Evolutionary conservation across 2,797 vertebrate species (phyloP), one percentile per base, ranked within the genome.

Genomic region (Fundulus diaphanus): DNA sequence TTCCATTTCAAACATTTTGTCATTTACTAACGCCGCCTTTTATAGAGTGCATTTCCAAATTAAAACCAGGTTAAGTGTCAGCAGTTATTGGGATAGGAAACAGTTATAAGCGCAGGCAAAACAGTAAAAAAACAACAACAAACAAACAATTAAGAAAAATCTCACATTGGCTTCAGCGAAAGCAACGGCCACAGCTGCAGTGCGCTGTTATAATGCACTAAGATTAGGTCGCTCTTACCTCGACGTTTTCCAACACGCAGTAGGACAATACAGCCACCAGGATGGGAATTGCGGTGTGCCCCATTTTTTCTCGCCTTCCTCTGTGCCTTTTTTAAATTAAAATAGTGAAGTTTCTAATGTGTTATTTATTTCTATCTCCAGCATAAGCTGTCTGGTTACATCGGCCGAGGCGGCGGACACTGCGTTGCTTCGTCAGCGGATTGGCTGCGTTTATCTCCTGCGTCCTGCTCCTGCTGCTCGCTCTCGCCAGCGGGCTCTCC

Each of bases 181-280:
- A 79, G n/a, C 51, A 49, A 70, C 78, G 57, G 74, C 31, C 7
- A 67, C 42, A 72, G 74, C 24, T 37, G 37, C 67, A 83, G 54
- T 84, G 85, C 89, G 77, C 76, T 37, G 2, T 42, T n/a, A 29
- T 15, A 71, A 18, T 18, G 31, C 54, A 77, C 69, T 61, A 27
- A 80, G 67, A 78, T 48, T 42, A 65, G 76, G 56, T 78, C 9
- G 73, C 24, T 87, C 95, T 94, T 94, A 96, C 95, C 95, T 95
- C 93, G 90, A 89, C 92, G 90, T 92, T 90, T 83, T 78, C 88
- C 92, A 92, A 90, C 76, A 88, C 86, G 89, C 87, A 93, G 68
- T 75, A 92, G 92, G 92, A 94, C 93, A 96, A 85, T 70, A 93
- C 87, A 79, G 93, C 92, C 92, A 95, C 88, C 84, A 95, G 82